Conservation (phyloP, 2,113 vertebrate genomes). For the Sapajus apella region DNA sequence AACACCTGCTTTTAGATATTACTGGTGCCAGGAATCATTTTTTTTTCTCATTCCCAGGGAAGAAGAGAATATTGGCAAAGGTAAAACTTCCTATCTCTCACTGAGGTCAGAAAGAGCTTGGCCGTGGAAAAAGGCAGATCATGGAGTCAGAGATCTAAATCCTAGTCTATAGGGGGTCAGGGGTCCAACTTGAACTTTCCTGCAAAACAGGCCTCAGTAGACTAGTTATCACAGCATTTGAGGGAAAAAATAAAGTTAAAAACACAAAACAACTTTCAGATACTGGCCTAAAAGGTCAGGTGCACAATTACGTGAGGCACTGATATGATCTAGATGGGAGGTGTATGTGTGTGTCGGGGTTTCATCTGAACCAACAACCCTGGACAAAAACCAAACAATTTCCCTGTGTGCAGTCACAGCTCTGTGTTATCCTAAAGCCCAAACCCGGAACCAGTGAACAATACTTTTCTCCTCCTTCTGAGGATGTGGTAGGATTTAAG, state of each 20-base stretch:
- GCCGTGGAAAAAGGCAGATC: neutral
- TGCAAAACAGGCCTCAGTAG: neutral
- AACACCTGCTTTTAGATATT: neutral
- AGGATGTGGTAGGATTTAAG: constrained; percentile 34
- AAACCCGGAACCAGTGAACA: neutral
- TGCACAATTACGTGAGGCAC: neutral
- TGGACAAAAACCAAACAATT: neutral
- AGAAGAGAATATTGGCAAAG: neutral
- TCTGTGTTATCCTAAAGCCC: neutral
- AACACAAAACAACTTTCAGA: neutral
- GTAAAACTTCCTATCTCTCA: neutral
- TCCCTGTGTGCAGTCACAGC: neutral
- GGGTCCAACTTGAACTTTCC: neutral
- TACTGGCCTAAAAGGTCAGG: neutral
- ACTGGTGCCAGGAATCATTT: neutral
- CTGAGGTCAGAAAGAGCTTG: neutral
- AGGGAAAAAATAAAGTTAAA: neutral
- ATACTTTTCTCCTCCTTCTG: neutral
- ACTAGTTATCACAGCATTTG: neutral
- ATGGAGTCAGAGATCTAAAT: neutral
- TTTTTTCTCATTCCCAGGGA: neutral
- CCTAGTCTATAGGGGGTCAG: neutral
- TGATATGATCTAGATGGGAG: neutral
- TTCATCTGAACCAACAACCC: neutral
- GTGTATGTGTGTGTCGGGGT: neutral